A percentile compares a stretch with the other conserved stretches of the same genome.
These are phyloP conservation scores for Orius insidiosus DNA, from an alignment of 1,140 invertebrate genomes.

Conservation along the genomic window DNA sequence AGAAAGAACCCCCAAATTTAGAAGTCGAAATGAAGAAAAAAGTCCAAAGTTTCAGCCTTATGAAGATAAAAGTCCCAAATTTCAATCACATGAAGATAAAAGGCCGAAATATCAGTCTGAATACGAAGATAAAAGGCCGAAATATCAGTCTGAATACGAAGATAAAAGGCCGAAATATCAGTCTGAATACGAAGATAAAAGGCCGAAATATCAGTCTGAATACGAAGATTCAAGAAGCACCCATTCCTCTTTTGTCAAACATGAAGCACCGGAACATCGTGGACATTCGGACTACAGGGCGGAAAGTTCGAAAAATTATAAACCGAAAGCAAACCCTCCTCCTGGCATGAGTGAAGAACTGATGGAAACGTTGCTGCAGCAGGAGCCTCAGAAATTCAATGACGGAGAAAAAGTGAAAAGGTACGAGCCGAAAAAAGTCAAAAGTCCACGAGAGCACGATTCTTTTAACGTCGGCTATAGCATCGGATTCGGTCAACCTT, in stretches of 20 bases:
- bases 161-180: constrained; percentile 3
- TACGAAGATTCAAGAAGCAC: too few species aligned
- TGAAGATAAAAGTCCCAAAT: too few species aligned
- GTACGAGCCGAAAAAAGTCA: neutral
- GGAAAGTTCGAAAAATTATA: too few species aligned
- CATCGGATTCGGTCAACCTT: constrained; percentile 15
- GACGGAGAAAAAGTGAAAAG: constrained; percentile 1
- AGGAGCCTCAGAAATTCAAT: constrained; percentile 12
- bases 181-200: neutral
- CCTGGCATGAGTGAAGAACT: constrained; percentile 12
- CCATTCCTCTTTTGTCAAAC: too few species aligned
- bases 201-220: neutral
- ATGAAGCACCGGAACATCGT: too few species aligned
- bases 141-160: neutral
- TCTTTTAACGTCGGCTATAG: constrained; percentile 18
- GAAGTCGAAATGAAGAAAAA: too few species aligned
- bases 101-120: neutral
- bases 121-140: too few species aligned
- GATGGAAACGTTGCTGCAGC: constrained; percentile 10
- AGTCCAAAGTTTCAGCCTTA: too few species aligned
- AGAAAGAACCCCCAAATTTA: too few species aligned
- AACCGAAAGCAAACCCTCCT: constrained; percentile 1
- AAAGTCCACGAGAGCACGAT: neutral
- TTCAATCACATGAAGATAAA: too few species aligned
- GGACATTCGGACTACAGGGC: too few species aligned